Base-by-base conservation (phyloP, 2,113 vertebrate genomes). In the Vulpes vulpes region DNA sequence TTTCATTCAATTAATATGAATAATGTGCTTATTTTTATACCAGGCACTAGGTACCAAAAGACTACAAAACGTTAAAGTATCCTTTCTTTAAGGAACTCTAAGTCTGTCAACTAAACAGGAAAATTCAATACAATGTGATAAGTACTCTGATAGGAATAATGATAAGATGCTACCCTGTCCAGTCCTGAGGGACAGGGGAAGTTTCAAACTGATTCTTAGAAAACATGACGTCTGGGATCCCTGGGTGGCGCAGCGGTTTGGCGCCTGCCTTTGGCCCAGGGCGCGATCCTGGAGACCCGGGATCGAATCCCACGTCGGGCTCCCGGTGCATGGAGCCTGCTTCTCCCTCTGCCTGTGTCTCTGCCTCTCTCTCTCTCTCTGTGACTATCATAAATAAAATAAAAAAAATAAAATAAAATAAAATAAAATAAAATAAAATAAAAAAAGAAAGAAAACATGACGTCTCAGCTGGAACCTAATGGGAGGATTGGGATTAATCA, bases 41-140 rank as follows among this genome's bases (percentile, higher is more conserved):
- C 43, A 80, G 38, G 59, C 73, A 60, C 20, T 74, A 74, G 8
- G 20, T 59, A 80, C 22, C 94, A 94, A 95, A 89, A 55, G 51
- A 89, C 78, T 43, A 79, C 35, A 92, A 96, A 49, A 80, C 32
- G 25, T 78, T 84, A 89, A 96, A 88, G 53, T 57, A 92, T 32
- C 32, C 60, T 94, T 73, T 90, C 35, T 80, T 85, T 84, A 96
- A 86, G 60, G 27, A 95, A 88, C 27, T 15, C 79, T 16, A 69
- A 84, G 17, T 43, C 22, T 90, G 53, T 73, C 85, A 69, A 69
- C 2, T 65, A 67, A 95, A 86, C 65, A 78, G 32, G 59, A n/a
- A 86, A 86, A 69, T 93, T 93, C 65, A 69, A 69, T 22, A 85
- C 3, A 82, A 69, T 20, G 30, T 57, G 35, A 5, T 49, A 80